These are phyloP conservation scores for Drosophila yakuba DNA, from an alignment of 1,140 invertebrate genomes.

Conservation along the genomic window DNA sequence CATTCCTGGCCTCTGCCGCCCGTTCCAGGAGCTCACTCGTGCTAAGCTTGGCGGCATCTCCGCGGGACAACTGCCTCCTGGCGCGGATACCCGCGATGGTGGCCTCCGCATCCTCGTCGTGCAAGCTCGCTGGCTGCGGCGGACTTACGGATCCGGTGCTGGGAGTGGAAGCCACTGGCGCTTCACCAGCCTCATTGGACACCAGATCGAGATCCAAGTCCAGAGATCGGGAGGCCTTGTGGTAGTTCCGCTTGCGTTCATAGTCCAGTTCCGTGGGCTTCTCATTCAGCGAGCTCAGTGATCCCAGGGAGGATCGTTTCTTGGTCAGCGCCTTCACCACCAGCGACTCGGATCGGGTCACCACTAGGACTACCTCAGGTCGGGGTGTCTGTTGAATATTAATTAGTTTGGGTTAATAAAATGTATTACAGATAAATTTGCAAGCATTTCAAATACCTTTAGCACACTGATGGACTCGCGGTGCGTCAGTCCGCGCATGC, in stretches of 20 bases:
- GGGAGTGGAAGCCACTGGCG: constrained; percentile 39
- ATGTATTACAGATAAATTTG: no score
- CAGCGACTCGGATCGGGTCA: constrained; percentile 85
- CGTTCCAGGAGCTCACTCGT: constrained; percentile 79
- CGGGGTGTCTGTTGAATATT: constrained; percentile 86
- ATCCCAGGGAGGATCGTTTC: constrained; percentile 82
- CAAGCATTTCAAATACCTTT: constrained; percentile 87
- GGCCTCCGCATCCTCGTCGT: constrained; percentile 66
- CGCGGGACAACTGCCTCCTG: constrained; percentile 71
- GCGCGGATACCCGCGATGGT: constrained; percentile 75
- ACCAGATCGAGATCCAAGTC: constrained; percentile 83
- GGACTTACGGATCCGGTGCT: constrained; percentile 74
- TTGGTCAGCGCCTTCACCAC: constrained; percentile 78
- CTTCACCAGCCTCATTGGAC: constrained; percentile 58
- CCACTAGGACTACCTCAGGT: constrained; percentile 89
- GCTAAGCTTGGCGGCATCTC: constrained; percentile 78
- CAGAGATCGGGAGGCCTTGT: constrained; percentile 80
- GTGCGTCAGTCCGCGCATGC: constrained; percentile 92
- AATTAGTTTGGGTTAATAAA: not conserved
- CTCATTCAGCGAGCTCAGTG: constrained; percentile 79
- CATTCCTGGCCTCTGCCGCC: constrained; percentile 74
- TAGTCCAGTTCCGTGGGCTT: constrained; percentile 77
- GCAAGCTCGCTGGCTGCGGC: constrained; percentile 63
- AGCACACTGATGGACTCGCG: constrained; percentile 93
- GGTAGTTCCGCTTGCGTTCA: constrained; percentile 78